These are phyloP conservation scores for Conops quadrifasciatus DNA, from an alignment of 2,888 invertebrate species.

Conservation along the genomic window DNA sequence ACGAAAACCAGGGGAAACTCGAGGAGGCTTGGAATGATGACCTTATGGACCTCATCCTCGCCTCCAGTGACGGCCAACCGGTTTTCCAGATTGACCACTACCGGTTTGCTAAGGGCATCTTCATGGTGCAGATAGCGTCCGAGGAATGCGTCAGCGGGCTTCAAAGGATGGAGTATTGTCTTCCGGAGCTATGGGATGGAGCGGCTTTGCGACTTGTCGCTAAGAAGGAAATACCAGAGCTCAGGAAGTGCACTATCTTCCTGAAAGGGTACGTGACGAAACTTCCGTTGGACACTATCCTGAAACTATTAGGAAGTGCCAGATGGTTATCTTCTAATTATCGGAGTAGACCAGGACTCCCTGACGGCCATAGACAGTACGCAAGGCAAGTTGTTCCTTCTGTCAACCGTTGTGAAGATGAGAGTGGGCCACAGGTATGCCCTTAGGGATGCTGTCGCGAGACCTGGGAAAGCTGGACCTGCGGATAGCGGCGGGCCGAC, in stretches of 20 bases:
- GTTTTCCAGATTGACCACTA: neutral
- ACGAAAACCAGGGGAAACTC: slow-evolving; percentile 34
- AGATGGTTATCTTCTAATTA: neutral
- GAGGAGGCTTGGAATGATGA: neutral
- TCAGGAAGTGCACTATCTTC: no score
- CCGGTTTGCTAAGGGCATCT: neutral
- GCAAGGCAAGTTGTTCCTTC: no score
- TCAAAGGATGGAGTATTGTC: neutral
- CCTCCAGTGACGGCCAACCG: neutral
- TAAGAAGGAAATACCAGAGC: neutral
- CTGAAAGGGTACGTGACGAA: no score
- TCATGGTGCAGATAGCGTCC: neutral
- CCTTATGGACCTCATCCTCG: neutral
- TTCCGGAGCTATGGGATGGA: slow-evolving; percentile 1
- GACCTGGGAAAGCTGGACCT: no score
- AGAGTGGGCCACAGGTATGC: no score
- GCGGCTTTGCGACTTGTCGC: neutral
- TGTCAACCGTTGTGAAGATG: no score
- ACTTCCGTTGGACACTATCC: no score
- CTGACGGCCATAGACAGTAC: neutral
- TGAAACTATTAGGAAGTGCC: no score
- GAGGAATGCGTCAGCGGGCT: neutral
- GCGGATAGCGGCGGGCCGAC: no score
- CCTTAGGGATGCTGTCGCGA: no score
- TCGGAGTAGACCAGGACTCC: neutral